Base-by-base conservation (phyloP, 1,140 invertebrate genomes). In the Drosophila punjabiensis region DNA sequence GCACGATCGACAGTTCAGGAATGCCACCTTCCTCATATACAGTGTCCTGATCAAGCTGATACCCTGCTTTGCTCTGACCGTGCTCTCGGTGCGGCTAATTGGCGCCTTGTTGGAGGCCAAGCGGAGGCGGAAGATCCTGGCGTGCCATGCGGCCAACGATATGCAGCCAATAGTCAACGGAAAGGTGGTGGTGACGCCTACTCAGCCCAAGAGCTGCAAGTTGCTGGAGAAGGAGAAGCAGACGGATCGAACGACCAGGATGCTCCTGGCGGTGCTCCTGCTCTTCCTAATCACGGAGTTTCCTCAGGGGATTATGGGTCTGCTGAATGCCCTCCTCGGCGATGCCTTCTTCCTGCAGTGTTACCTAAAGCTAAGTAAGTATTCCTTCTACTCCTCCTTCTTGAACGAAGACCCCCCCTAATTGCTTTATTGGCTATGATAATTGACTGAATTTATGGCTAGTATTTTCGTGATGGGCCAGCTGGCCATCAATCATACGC, bases 191-290 rank as follows among this genome's bases (percentile, higher is more conserved):
- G 87, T 79, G 0, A 79, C 91, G 5, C 84, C 92, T 13, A 84
- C 93, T 7, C 93, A 88, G 35, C 93, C 93, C 47, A 93, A 94
- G 69, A 94, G 94, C 58, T 92, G 93, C 53, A 93, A 93, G 70
- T 68, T 93, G 13, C 24, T 93, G 47, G 95, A 95, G 73, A 96
- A 96, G 70, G 95, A 96, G 66, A 95, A 95, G 52, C 96, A 96
- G 81, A 97, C 97, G 8, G 97, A 98, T 93, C 95, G 97, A 24
- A 99, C 98, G 0, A 99, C 98, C 0, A 95, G 96, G 32, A 99
- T 99, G 98, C 94, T 99, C 37, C 94, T 99, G 16, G 98, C 98
- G 0, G 96, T 99, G 0, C 94, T 99, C 1, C 94, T 98, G 6
- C 95, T 99, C 1, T 99, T 99, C 91, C 95, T 99, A 2, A 95